Evolutionary conservation across 2,797 vertebrate genomes (phyloP).

Genomic region (Gobio occitaniae): DNA sequence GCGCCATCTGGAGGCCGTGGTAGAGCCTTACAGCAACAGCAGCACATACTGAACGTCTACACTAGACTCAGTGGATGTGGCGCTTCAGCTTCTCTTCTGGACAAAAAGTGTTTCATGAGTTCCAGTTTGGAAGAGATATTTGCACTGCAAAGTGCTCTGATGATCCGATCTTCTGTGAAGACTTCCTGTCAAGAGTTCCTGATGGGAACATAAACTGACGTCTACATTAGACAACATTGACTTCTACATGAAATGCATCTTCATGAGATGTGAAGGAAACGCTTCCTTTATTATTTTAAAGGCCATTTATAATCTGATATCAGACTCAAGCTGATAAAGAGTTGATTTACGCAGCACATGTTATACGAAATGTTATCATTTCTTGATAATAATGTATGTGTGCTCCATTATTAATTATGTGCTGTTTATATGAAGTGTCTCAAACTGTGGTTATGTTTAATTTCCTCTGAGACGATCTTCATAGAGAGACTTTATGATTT

Average conservation of each 20-base stretch:
- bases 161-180: slow-evolving; percentile 16
- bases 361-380: no score
- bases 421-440: no score
- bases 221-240: neutral
- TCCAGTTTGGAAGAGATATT: slow-evolving; percentile 11
- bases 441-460: no score
- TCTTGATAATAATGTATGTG: no score
- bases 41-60: neutral
- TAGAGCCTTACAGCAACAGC: slow-evolving; percentile 3
- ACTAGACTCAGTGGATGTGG: neutral
- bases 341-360: no score
- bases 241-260: neutral
- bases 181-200: neutral
- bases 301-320: neutral
- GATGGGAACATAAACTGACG: neutral
- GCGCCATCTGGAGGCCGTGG: slow-evolving; percentile 49
- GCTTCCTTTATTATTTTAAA: neutral
- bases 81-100: neutral
- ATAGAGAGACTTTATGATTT: no score
- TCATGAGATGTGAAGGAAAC: neutral
- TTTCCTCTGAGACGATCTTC: no score
- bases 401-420: no score
- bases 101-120: neutral
- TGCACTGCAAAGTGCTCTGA: slow-evolving; percentile 2
- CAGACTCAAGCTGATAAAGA: neutral